phyloP scores from a whole-genome alignment of 2,888 invertebrate species.

The Andrena haemorrhoa region DNA sequence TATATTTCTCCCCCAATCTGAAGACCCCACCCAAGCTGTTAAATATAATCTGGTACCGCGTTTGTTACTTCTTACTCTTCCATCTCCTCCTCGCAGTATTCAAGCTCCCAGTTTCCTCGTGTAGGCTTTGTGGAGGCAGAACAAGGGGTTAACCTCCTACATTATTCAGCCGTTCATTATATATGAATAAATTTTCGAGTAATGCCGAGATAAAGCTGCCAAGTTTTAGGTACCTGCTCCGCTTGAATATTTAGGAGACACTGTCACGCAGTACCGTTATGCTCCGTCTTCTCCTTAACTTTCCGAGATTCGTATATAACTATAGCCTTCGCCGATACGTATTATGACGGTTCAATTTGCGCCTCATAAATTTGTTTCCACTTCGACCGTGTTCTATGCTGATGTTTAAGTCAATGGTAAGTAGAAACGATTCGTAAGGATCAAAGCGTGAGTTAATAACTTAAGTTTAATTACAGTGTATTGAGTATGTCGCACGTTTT shows the following conservation, averaged over 20 bases:
- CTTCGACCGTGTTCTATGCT: too few species aligned
- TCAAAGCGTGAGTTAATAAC: not conserved
- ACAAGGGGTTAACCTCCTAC: conserved; percentile 84
- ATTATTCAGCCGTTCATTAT: conserved; percentile 84
- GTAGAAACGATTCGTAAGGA: not conserved
- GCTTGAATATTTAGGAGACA: conserved; percentile 84
- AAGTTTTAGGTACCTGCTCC: conserved; percentile 83
- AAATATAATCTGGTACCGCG: conserved; percentile 82
- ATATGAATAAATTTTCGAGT: conserved; percentile 85
- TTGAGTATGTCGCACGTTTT: too few species aligned
- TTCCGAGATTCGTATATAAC: conserved; percentile 76
- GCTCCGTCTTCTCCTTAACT: conserved; percentile 80
- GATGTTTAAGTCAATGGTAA: not conserved
- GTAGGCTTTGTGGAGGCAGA: conserved; percentile 81
- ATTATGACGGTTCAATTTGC: conserved; percentile 35
- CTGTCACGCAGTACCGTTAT: conserved; percentile 85
- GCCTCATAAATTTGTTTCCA: not conserved
- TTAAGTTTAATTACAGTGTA: too few species aligned
- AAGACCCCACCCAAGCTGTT: conserved; percentile 76
- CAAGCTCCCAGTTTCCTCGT: conserved; percentile 71
- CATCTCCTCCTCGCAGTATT: conserved; percentile 72
- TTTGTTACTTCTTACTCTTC: conserved; percentile 82
- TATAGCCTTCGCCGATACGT: conserved; percentile 56
- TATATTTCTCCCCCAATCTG: conserved; percentile 77
- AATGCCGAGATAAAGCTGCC: conserved; percentile 85